Evolutionary conservation across 1,140 invertebrate genomes (phyloP), one percentile per base, ranked within the genome.

Genomic region (Pentalonia nigronervosa): DNA sequence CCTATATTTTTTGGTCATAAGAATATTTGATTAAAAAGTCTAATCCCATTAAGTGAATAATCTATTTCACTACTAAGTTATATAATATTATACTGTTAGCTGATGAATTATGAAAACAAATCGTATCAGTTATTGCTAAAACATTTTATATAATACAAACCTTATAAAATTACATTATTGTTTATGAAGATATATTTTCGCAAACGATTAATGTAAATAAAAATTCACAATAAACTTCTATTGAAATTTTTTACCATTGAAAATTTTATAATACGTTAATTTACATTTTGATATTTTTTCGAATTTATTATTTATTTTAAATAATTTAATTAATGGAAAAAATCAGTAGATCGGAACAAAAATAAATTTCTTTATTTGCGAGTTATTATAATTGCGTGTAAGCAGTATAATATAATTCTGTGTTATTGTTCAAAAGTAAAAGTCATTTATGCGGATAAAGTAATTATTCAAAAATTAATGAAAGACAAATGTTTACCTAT

Each of bases 401-500:
- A 45, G 23, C 36, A 84, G 21, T 41, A 41, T 84, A 84, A 25
- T 76, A n/a, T 76, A 76, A 76, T n/a, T n/a, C n/a, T 45, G 9
- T 84, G 83, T 23, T 41, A 30, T 84, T 84, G 45, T 84, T 45
- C 36, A 84, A 84, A 84, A 84, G 21, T 84, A 84, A 84, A 41
- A 20, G 36, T 41, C 23, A 84, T 30, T 84, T 41, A 45, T 84
- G 21, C 34, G n/a, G 76, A 83, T 83, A 36, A 36, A 83, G 83
- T 84, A 84, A 84, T 41, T 84, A 84, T 84, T 84, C 83, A 84
- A 84, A 45, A 84, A 8, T 84, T 41, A 84, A 84, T 84, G 20
- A 84, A 84, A 41, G 83, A n/a, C 60, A 76, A 76, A 76, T 76
- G 60, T 76, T 76, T 76, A 76, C 60, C n/a, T 41, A 45, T 84